phyloP scores from a whole-genome alignment of 2,113 vertebrate genomes.

The Egretta garzetta region DNA sequence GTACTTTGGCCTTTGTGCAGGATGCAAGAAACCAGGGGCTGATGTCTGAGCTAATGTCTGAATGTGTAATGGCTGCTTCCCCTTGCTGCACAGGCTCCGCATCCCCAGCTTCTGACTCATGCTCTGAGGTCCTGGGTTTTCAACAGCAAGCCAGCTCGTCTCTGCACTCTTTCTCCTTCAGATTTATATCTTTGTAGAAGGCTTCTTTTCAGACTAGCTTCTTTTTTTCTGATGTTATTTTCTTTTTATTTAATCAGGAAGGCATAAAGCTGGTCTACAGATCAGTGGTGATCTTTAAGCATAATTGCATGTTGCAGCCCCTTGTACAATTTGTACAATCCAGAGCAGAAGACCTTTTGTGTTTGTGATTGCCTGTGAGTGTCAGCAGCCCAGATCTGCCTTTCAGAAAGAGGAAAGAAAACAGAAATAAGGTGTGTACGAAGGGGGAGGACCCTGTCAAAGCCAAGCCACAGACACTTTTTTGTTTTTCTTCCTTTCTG shows the following conservation, averaged over 20 bases:
- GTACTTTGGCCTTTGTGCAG: not conserved
- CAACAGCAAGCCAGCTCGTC: not conserved
- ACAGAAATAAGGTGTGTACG: not conserved
- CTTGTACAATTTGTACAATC: not conserved
- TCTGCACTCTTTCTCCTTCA: not conserved
- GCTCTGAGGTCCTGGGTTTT: not conserved
- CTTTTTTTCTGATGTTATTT: not conserved
- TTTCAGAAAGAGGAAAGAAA: not conserved
- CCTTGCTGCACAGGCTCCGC: not conserved
- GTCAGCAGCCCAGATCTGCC: not conserved
- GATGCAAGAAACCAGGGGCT: not conserved
- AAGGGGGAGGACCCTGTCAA: not conserved
- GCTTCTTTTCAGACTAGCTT: not conserved
- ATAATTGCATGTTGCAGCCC: not conserved
- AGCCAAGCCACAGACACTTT: not conserved
- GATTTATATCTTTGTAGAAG: not conserved
- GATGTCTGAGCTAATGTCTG: not conserved
- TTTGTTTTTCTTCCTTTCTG: not conserved
- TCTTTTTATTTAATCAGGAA: not conserved
- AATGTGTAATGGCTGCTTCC: not conserved
- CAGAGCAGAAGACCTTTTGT: not conserved
- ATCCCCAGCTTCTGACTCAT: constrained; percentile 35
- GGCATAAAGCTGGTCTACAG: not conserved
- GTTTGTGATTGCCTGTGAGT: not conserved
- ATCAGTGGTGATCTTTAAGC: not conserved